Conservation (phyloP, 1,140 invertebrate genomes). For the Neocloeon triangulifer region DNA sequence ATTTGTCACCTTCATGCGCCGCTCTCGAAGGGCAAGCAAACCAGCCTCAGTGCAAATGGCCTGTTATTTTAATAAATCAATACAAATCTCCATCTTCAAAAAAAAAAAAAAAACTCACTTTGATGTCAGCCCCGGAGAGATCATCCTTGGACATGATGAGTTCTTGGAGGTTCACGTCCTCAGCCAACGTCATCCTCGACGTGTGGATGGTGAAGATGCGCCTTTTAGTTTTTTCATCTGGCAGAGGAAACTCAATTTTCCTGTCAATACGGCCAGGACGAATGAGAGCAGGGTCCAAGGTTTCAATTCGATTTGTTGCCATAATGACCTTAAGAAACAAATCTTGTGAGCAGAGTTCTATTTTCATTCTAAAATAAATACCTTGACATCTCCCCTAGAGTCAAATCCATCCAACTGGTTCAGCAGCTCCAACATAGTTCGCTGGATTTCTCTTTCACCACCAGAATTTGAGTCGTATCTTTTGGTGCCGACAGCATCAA, state of each 20-base stretch:
- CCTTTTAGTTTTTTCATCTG: constrained; percentile 97
- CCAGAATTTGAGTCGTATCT: constrained; percentile 99
- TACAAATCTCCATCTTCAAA: background rate
- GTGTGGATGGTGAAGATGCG: constrained; percentile 98
- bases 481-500: constrained; percentile 99
- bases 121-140: constrained; percentile 83
- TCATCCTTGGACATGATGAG: constrained; percentile 99
- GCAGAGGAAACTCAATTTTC: constrained; percentile 98
- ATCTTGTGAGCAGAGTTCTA: constrained; percentile 5
- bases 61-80: too few relatives aligned
- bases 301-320: constrained; percentile 99
- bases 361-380: constrained; percentile 15
- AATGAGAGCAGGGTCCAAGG: constrained; percentile 94
- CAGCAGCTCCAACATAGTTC: constrained; percentile 97
- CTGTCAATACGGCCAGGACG: constrained; percentile 96
- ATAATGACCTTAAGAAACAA: constrained; percentile 63
- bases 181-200: constrained; percentile 88
- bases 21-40: constrained; percentile 86
- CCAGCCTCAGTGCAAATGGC: constrained; percentile 99
- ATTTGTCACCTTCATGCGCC: constrained; percentile 98
- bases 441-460: constrained; percentile 97
- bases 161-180: constrained; percentile 94
- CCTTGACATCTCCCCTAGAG: constrained; percentile 86
- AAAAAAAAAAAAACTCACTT: constrained; percentile 18
- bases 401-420: constrained; percentile 99